A percentile compares a stretch with the other conserved stretches of the same genome.
Evolutionary conservation across 2,113 vertebrate genomes (phyloP).

Genomic region (Melospiza georgiana): DNA sequence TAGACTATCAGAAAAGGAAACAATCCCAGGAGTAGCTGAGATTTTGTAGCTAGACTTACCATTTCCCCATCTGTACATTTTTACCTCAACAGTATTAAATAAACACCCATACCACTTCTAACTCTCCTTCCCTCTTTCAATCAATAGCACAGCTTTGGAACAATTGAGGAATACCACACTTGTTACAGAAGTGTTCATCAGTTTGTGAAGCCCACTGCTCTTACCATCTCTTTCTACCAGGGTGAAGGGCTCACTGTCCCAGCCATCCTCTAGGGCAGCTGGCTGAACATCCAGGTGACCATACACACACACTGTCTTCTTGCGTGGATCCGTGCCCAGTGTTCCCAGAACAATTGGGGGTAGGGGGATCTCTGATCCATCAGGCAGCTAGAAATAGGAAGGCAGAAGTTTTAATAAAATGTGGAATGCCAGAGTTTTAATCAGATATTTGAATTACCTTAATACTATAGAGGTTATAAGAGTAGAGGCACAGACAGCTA

Average conservation of each 20-base stretch:
- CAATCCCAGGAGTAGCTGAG: neutral
- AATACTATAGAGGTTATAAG: neutral
- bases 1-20: neutral
- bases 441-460: neutral
- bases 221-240: slow-evolving; percentile 92
- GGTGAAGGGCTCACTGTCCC: slow-evolving; percentile 94
- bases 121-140: neutral
- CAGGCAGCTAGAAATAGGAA: slow-evolving; percentile 77
- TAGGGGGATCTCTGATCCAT: slow-evolving; percentile 89
- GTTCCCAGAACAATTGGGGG: slow-evolving; percentile 89
- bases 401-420: neutral
- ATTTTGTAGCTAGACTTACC: neutral
- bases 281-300: slow-evolving; percentile 97
- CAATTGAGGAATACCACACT: neutral
- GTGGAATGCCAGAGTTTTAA: neutral
- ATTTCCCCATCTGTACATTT: neutral
- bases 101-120: neutral
- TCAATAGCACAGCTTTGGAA: neutral
- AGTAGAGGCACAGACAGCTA: neutral
- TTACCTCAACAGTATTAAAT: neutral
- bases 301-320: slow-evolving; percentile 94
- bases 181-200: neutral
- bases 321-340: slow-evolving; percentile 86
- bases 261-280: slow-evolving; percentile 86
- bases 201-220: neutral